Evolutionary conservation across 1,140 invertebrate species (phyloP).

Genomic region (Leptopilina boulardi): DNA sequence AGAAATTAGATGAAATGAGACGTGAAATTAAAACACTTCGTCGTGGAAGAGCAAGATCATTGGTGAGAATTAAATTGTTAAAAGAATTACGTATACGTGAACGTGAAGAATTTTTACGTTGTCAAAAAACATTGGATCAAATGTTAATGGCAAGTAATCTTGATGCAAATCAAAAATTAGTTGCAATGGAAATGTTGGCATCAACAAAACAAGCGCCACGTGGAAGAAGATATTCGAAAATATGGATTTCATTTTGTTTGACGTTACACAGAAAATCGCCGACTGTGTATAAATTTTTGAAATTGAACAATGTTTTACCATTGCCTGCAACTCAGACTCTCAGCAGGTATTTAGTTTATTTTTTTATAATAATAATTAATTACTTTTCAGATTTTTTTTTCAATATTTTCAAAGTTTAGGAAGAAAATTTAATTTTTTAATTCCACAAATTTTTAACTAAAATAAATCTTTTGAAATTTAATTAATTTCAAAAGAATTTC

Average conservation of each 20-base stretch:
- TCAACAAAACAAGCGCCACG: background rate
- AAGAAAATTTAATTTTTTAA: too few relatives aligned
- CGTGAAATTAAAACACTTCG: background rate
- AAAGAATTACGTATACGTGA: background rate
- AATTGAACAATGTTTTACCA: background rate
- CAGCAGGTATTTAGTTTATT: background rate
- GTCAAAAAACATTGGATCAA: background rate
- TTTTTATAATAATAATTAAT: background rate
- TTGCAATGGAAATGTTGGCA: background rate
- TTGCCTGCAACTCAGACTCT: background rate
- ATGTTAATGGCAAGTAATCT: background rate
- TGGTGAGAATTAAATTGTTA: background rate
- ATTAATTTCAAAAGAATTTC: too few relatives aligned
- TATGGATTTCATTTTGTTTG: slow-evolving; percentile 16
- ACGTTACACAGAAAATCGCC: background rate
- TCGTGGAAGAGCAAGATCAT: background rate
- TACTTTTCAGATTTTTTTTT: background rate
- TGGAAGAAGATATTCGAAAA: background rate
- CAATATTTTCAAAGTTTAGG: background rate
- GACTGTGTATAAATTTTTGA: background rate
- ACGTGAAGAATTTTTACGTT: background rate
- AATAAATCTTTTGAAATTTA: too few relatives aligned
- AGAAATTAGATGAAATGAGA: slow-evolving; percentile 16
- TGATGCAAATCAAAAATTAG: background rate
- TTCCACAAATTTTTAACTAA: too few relatives aligned